Evolutionary conservation across 2,888 invertebrate species (phyloP), one percentile per base, ranked within the genome.

Genomic region (Asteroscopus sphinx): DNA sequence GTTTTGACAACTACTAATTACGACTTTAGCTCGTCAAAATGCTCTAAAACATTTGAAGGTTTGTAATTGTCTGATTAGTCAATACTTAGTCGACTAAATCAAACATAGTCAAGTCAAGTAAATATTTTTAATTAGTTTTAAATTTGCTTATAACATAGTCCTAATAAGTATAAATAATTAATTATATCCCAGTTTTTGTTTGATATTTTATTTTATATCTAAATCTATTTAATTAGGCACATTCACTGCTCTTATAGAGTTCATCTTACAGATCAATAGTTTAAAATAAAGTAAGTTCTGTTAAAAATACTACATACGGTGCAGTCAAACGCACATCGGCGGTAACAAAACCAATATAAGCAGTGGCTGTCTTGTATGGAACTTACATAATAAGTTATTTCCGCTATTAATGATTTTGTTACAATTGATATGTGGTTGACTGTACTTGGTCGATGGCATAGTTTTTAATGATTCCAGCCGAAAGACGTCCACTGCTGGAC

Each of bases 211-310:
- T 51, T 58, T 66, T 61, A 65, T 37, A 53, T 61, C 56, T 76
- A 68, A 52, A 41, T 40, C 57, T 77, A 75, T 16, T 41, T 48
- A 77, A 62, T 75, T 76, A 63, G 81, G 82, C 81, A 81, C 81
- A 59, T 79, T 75, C 72, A 68, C 60, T 67, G 53, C 79, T 73
- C 63, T 65, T 41, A 54, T n/a, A 68, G 68, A 74, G 68, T 72
- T 37, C 52, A 48, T 56, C 52, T 35, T 70, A 56, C 66, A 60
- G 73, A 69, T 76, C 66, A 68, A 70, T 64, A 53, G 28, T 46
- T 55, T n/a, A n/a, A n/a, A n/a, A n/a, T n/a, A n/a, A n/a, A n/a
- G n/a, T n/a, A n/a, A n/a, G n/a, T n/a, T n/a, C n/a, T n/a, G n/a
- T n/a, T n/a, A n/a, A n/a, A n/a, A n/a, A n/a, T n/a, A n/a, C n/a